Evolutionary conservation across 1,140 invertebrate genomes (phyloP), one percentile per base, ranked within the genome.

Genomic region (Vanessa atalanta): DNA sequence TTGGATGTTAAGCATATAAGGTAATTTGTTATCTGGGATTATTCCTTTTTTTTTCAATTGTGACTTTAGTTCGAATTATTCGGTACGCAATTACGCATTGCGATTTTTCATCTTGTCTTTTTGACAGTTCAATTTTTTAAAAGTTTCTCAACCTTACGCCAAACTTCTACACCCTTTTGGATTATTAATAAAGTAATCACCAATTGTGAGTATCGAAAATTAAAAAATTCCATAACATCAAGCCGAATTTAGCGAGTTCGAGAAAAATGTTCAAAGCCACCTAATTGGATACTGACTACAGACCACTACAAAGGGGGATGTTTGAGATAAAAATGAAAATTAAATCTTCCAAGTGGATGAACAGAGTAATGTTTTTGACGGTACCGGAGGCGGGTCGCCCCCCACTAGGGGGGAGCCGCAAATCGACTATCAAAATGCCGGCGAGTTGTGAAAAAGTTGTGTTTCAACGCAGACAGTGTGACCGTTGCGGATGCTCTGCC

Each of bases 301-400:
- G 86, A 92, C 90, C 89, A 88, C 90, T 92, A 92, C 90, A 92
- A 92, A 91, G 87, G 85, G 87, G 90, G 88, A 89, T 89, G 89
- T 89, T 92, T 91, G 84, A 92, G 90, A 92, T 92, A 92, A 92
- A 92, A 92, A 92, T 92, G 89, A 92, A 92, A 92, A 92, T 92
- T 92, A 92, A 92, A 91, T 92, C 90, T 92, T 92, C 90, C 89
- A 83, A 78, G 77, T 84, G 90, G 90, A 90, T 91, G 89, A 81
- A 87, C 89, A 90, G 85, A 88, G 90, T 90, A 91, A 90, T 90
- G 90, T 92, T 91, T 91, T 89, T 91, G 90, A 91, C 90, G 90
- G 88, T 89, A 83, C 80, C 83, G 85, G 79, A 84, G 85, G 87
- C 86, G 81, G 80, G 78, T 65, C 68, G 51, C 76, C 73, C 70